Base-by-base conservation (phyloP, 2,888 invertebrate genomes). In the Philaethria dido region DNA sequence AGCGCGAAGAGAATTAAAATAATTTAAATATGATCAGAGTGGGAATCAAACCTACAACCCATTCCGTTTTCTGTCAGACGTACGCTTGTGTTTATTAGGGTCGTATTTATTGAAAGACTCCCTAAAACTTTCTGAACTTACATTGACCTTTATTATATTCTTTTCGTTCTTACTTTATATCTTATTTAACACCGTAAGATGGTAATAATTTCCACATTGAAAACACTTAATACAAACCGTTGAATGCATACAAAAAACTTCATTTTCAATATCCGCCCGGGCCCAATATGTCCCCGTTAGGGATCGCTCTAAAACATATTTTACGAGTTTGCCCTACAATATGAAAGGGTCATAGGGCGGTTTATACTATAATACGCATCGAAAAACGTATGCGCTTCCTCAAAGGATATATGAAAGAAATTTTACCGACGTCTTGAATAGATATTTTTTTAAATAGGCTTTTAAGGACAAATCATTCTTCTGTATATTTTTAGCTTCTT, bases 241-340 rank as follows among this genome's bases (percentile, higher is more conserved):
- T 79, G 81, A 82, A 84, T 82, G 84, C 81, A 85, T 86, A 85
- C 84, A 82, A 84, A 85, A 84, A 85, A 80, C 84, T 84, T 86
- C 81, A 85, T 85, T 87, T 85, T 85, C 84, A 86, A 85, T 86
- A 85, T 80, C 77, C 69, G 75, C 25, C 77, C 76, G 71, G 75
- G 75, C 75, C 76, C 81, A 84, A 85, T 84, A 84, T 84, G 83
- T 83, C 77, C 76, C 71, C 60, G 73, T 63, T 69, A 71, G 79
- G 83, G 76, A 73, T 73, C 74, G 78, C 73, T 79, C 82, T 85
- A 78, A 83, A 85, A 85, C 83, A 85, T 86, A 85, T 84, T 85
- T 85, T 84, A 86, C 78, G 83, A 75, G 66, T 72, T 54, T 64
- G 72, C 70, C 67, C 70, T 68, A 74, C 77, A 75, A 76, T 76